These are phyloP conservation scores for Myoxocephalus aenaeus DNA, from an alignment of 2,797 vertebrate genomes.

Conservation along the genomic window DNA sequence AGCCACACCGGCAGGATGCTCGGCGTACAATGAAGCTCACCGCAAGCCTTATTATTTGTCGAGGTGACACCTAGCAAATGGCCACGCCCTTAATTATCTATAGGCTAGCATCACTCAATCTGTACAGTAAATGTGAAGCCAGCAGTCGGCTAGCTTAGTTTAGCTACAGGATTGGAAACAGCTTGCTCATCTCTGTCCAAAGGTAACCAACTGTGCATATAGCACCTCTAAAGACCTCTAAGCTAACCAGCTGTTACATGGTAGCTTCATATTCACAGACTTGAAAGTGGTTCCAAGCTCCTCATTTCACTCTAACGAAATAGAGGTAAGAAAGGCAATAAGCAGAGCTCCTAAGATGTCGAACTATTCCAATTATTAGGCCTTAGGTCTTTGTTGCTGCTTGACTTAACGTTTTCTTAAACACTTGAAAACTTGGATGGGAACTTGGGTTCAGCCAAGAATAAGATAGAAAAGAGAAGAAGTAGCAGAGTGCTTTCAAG, in stretches of 20 bases:
- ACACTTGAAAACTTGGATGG: neutral
- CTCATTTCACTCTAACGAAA: neutral
- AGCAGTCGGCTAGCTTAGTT: neutral
- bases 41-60: too few relatives aligned
- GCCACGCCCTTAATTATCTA: neutral
- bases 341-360: neutral
- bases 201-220: neutral
- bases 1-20: too few relatives aligned
- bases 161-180: neutral
- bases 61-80: too few relatives aligned
- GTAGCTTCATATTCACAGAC: neutral
- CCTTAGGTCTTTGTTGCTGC: conserved; percentile 1
- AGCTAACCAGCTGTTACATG: neutral
- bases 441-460: conserved; percentile 1
- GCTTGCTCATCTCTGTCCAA: neutral
- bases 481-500: conserved; percentile 10
- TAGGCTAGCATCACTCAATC: neutral
- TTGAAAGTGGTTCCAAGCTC: neutral
- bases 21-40: too few relatives aligned
- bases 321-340: neutral
- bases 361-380: neutral
- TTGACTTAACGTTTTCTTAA: neutral
- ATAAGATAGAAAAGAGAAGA: neutral
- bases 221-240: neutral
- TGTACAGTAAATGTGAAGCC: neutral